These are phyloP conservation scores for Habrosyne pyritoides DNA, from an alignment of 2,888 invertebrate species.

Conservation along the genomic window DNA sequence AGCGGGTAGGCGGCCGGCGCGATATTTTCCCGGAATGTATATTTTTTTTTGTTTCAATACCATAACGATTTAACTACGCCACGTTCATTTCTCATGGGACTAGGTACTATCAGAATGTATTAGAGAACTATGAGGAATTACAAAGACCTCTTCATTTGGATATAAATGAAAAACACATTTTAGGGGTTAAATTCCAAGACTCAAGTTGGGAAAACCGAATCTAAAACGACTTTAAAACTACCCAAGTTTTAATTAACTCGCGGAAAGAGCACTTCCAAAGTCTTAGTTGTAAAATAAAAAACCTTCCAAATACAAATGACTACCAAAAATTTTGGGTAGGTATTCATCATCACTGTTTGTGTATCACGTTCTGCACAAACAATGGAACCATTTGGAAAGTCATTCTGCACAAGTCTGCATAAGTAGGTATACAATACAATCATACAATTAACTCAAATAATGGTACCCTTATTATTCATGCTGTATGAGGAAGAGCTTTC, in stretches of 20 bases:
- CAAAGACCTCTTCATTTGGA: background rate
- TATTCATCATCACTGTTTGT: background rate
- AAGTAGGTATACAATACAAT: conserved; percentile 18
- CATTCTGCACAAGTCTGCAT: conserved; percentile 18
- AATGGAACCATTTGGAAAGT: conserved; percentile 24
- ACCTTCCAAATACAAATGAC: background rate
- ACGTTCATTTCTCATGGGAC: too few species aligned
- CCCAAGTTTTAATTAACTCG: background rate
- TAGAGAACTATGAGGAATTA: too few species aligned
- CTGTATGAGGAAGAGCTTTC: conserved; percentile 12
- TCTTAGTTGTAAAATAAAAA: background rate
- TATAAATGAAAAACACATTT: background rate
- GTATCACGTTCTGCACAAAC: conserved; percentile 15
- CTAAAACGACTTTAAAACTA: background rate
- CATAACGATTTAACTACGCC: background rate
- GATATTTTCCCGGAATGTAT: conserved; percentile 25
- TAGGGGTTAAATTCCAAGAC: background rate
- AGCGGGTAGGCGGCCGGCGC: conserved; percentile 18
- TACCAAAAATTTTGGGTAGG: background rate
- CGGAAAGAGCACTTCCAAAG: background rate
- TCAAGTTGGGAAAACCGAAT: background rate
- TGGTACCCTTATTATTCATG: conserved; percentile 21
- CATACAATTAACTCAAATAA: conserved; percentile 21
- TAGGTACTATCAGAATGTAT: too few species aligned
- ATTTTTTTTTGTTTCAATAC: background rate